A percentile compares a stretch with the other conserved stretches of the same genome.
Conservation (phyloP, 2,888 invertebrate species). For the Nomada flava region DNA sequence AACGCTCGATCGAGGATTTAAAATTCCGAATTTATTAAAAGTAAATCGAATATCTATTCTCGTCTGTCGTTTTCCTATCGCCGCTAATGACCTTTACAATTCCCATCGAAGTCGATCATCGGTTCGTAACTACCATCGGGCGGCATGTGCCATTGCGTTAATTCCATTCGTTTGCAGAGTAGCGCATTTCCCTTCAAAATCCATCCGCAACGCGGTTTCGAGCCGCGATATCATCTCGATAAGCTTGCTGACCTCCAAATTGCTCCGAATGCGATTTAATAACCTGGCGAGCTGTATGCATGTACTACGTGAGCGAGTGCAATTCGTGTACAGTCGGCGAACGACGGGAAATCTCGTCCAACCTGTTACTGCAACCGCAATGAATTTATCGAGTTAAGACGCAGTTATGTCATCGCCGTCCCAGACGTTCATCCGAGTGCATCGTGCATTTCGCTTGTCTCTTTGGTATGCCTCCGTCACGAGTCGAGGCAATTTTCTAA, state of each 20-base stretch:
- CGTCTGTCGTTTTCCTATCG: too few relatives aligned
- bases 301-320: slow-evolving; percentile 10
- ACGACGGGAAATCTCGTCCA: slow-evolving; percentile 61
- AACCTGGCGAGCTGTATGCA: slow-evolving; percentile 47
- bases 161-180: background rate
- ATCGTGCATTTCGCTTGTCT: slow-evolving; percentile 42
- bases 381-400: slow-evolving; percentile 75
- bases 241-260: slow-evolving; percentile 50
- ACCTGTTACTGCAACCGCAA: slow-evolving; percentile 70
- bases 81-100: too few relatives aligned
- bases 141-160: background rate
- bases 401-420: slow-evolving; percentile 67
- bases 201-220: slow-evolving; percentile 5
- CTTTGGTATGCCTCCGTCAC: slow-evolving; percentile 5
- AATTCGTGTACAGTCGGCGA: slow-evolving; percentile 39
- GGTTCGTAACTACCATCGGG: background rate
- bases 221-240: slow-evolving; percentile 36
- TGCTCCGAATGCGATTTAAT: slow-evolving; percentile 56
- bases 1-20: background rate
- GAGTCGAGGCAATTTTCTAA: slow-evolving; percentile 28
- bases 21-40: too few relatives aligned
- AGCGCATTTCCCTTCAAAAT: slow-evolving; percentile 13
- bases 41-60: too few relatives aligned
- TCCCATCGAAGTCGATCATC: background rate
- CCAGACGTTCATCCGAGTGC: slow-evolving; percentile 42